Evolutionary conservation across 2,113 vertebrate genomes (phyloP).

Genomic region (Anoura caudifer): DNA sequence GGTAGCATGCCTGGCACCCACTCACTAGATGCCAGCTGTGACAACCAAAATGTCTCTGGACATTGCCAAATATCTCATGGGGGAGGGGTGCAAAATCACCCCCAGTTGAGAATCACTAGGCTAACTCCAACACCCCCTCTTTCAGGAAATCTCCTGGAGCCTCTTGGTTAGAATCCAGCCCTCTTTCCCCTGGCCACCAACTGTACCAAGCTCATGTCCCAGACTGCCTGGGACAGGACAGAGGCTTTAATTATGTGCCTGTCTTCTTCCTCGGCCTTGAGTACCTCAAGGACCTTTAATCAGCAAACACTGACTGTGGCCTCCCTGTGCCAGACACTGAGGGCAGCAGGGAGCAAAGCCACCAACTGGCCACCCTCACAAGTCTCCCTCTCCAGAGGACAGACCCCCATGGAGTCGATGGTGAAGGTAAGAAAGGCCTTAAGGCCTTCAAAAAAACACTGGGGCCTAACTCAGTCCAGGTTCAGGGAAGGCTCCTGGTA

Average conservation of each 20-base stretch:
- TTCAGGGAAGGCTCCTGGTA: background rate
- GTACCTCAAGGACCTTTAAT: background rate
- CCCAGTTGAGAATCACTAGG: background rate
- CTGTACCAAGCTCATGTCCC: background rate
- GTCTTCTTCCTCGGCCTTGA: background rate
- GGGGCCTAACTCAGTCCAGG: background rate
- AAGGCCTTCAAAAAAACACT: background rate
- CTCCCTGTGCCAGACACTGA: background rate
- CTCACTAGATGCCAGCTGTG: background rate
- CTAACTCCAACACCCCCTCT: background rate
- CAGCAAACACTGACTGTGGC: background rate
- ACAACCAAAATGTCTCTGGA: background rate
- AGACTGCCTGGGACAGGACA: background rate
- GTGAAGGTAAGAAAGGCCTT: background rate
- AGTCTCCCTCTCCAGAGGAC: background rate
- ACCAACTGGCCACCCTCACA: background rate
- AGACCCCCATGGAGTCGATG: background rate
- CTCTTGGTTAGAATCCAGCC: background rate
- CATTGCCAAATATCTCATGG: background rate
- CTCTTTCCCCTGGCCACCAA: background rate
- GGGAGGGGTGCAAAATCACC: background rate
- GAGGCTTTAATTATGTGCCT: background rate
- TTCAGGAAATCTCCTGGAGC: background rate
- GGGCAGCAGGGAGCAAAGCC: background rate
- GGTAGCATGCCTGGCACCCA: background rate